Conservation (phyloP, 2,797 vertebrate species). For the Odontamblyopus lacepedii region DNA sequence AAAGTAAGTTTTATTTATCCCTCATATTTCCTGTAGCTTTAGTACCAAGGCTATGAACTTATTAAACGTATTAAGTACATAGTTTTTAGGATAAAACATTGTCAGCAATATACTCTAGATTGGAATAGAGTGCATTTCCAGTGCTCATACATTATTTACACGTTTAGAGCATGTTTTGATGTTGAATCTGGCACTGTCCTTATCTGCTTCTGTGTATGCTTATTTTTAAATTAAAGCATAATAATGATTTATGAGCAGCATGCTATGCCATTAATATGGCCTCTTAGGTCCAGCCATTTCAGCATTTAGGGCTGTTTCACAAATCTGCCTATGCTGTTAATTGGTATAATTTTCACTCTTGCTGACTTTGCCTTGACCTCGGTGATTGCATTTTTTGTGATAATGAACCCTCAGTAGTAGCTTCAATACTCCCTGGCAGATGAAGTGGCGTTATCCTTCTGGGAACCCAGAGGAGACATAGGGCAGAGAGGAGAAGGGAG, state of each 20-base stretch:
- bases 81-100: background rate
- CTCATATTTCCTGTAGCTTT: background rate
- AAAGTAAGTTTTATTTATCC: constrained; percentile 62
- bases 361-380: constrained; percentile 13
- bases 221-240: background rate
- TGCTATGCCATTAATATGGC: background rate
- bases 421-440: constrained; percentile 7
- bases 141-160: background rate
- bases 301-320: background rate
- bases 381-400: background rate
- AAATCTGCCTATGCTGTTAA: background rate
- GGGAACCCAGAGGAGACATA: constrained; percentile 12
- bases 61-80: background rate
- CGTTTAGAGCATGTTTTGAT: background rate
- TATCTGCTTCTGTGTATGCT: background rate
- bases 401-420: constrained; percentile 2
- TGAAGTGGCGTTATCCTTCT: constrained; percentile 2
- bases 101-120: background rate
- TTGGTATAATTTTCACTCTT: background rate
- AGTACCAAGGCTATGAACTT: background rate
- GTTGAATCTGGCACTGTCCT: background rate
- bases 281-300: background rate
- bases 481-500: constrained; percentile 19
- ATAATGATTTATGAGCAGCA: constrained; percentile 4
- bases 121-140: background rate